Evolutionary conservation across 1,140 invertebrate species (phyloP).

Genomic region (Cryptotermes secundus): DNA sequence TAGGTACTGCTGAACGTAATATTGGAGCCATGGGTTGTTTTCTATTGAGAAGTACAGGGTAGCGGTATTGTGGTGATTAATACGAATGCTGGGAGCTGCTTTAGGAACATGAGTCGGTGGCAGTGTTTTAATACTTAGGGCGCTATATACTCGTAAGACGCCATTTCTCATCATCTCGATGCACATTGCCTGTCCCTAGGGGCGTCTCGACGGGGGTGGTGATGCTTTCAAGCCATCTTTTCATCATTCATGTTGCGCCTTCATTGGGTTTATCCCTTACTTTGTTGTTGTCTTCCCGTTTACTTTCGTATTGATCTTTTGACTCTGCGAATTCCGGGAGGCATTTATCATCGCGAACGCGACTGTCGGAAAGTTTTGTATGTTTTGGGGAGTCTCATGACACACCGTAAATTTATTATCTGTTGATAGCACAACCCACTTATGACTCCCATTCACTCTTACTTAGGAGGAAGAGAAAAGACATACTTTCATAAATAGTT

Average conservation of each 20-base stretch:
- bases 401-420: slow-evolving; percentile 3
- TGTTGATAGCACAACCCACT: background rate
- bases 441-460: background rate
- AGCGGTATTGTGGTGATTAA: background rate
- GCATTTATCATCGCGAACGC: background rate
- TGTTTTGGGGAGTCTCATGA: background rate
- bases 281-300: background rate
- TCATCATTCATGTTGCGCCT: background rate
- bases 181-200: background rate
- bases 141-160: background rate
- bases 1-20: no score
- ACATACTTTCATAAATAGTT: background rate
- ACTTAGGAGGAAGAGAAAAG: background rate
- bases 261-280: background rate
- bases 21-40: no score
- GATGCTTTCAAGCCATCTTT: slow-evolving; percentile 15
- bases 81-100: background rate
- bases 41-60: background rate
- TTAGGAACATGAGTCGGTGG: background rate
- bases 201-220: background rate
- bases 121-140: background rate
- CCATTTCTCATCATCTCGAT: no score
- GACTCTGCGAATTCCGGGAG: background rate
- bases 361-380: slow-evolving; percentile 1
- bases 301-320: slow-evolving; percentile 18